Base-by-base conservation (phyloP, 2,888 invertebrate species). In the Agrochola litura region DNA sequence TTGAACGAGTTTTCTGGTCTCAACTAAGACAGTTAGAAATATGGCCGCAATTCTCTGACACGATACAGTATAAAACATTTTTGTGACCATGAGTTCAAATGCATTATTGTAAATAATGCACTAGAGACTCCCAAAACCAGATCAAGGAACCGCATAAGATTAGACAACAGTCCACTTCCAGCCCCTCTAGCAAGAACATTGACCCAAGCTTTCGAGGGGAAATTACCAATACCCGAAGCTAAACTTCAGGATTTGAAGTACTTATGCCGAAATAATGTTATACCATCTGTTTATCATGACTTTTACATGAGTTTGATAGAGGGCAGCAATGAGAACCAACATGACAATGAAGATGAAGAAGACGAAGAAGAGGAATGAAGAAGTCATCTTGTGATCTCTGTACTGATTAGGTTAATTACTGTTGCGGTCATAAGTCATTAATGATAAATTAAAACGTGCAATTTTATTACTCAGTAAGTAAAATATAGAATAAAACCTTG, bases 281-380 rank as follows among this genome's bases (percentile, higher is more conserved):
- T 80, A 68, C 79, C 76, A 60, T 76, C 76, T 63, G 66, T 79
- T 68, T 76, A 79, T 76, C 79, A 79, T 68, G 76, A 79, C 63
- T 79, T 76, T 72, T 79, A 73, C 73, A 79, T 65, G 63, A 56
- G 43, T 69, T 77, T 72, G 72, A 67, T 76, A 52, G 66, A 71
- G 67, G 72, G 77, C 46, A 69, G 76, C 68, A 68, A 43, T 56
- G 68, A 68, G n/a, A 68, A 56, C 56, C 56, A 68, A 41, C 56
- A 68, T 69, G 69, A 58, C 43, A 58, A 69, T 69, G 69, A 69
- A 56, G n/a, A n/a, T n/a, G n/a, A n/a, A n/a, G n/a, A n/a, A n/a
- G n/a, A n/a, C n/a, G n/a, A n/a, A n/a, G n/a, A n/a, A n/a, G n/a
- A n/a, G n/a, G n/a, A n/a, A n/a, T n/a, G n/a, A n/a, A n/a, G n/a